phyloP scores from a whole-genome alignment of 2,113 vertebrate species.

The Ranitomeya variabilis region DNA sequence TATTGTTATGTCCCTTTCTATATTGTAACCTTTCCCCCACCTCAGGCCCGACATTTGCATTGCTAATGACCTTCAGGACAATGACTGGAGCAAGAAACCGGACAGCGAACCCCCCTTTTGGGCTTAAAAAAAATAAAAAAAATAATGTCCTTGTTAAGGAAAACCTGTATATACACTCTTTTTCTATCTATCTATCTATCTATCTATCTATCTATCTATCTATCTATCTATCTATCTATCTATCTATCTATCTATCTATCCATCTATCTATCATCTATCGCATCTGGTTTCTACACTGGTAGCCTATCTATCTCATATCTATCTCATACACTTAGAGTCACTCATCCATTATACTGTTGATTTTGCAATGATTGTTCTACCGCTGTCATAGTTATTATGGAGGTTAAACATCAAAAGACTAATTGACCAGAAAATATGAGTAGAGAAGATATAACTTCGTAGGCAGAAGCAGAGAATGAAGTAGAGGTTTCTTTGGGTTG shows the following conservation, averaged over 20 bases:
- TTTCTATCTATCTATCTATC: background rate
- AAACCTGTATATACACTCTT: too few relatives aligned
- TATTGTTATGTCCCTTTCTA: constrained; percentile 66
- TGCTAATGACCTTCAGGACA: constrained; percentile 68
- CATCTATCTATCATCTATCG: too few relatives aligned
- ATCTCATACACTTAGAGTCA: background rate
- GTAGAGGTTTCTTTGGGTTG: background rate
- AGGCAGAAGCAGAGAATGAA: background rate
- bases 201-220: background rate
- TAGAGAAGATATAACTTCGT: background rate
- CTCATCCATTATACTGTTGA: background rate
- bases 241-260: too few relatives aligned
- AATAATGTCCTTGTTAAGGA: background rate
- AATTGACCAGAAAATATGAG: background rate
- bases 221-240: background rate
- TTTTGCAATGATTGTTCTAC: background rate
- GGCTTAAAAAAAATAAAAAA: background rate
- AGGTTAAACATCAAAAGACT: constrained; percentile 30
- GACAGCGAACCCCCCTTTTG: fast-evolving
- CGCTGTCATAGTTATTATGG: background rate
- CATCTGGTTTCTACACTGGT: too few relatives aligned
- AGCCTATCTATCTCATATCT: background rate
- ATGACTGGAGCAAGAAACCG: constrained; percentile 55
- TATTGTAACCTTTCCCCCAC: constrained; percentile 39
- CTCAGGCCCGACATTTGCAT: constrained; percentile 67